Conservation (phyloP, 2,113 vertebrate genomes). For the Passer domesticus region DNA sequence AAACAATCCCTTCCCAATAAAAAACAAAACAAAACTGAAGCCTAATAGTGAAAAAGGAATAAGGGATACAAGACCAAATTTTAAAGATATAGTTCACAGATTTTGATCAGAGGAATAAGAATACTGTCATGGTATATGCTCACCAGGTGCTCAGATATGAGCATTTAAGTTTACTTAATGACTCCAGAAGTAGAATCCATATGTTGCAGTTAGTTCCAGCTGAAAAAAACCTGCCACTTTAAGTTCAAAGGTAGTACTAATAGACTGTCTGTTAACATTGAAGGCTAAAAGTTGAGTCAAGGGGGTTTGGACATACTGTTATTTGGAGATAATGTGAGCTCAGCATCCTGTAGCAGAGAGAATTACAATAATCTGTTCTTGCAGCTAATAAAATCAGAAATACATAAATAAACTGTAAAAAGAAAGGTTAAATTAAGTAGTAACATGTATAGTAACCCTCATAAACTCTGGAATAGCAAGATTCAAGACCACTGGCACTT, state of each 20-base stretch:
- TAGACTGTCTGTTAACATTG: not conserved
- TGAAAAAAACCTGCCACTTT: conserved; percentile 3
- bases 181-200: not conserved
- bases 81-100: not conserved
- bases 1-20: not conserved
- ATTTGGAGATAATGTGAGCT: not conserved
- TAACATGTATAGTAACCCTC: not conserved
- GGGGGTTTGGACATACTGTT: not conserved
- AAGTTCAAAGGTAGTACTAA: not conserved
- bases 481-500: not conserved
- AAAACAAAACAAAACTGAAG: not conserved
- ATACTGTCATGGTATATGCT: not conserved
- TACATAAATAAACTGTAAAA: not conserved
- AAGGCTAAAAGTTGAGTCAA: conserved; percentile 24
- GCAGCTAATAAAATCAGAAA: not conserved
- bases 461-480: not conserved
- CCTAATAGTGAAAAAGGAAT: not conserved
- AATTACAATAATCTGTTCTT: not conserved
- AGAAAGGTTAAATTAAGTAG: not conserved
- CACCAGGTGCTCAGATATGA: not conserved
- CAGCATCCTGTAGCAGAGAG: not conserved
- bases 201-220: not conserved
- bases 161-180: not conserved
- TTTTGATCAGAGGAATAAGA: not conserved
- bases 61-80: not conserved